These are phyloP conservation scores for Drosophila virilis DNA, from an alignment of 1,140 invertebrate species.

Conservation along the genomic window DNA sequence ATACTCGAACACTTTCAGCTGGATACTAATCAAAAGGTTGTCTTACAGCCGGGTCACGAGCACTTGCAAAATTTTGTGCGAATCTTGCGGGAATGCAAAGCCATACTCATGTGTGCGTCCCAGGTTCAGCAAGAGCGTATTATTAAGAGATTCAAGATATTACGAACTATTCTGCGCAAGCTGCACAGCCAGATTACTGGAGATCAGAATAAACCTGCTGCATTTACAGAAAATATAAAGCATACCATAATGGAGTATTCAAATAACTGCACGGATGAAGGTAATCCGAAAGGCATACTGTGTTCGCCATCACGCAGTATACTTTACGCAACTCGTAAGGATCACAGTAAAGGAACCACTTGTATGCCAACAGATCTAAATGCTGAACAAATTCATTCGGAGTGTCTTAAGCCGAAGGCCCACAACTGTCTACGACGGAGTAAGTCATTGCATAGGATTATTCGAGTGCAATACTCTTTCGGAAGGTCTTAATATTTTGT, in stretches of 20 bases:
- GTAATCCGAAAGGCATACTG: background rate
- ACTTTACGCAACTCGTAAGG: conserved; percentile 54
- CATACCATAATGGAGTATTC: background rate
- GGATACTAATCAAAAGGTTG: conserved; percentile 50
- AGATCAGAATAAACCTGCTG: conserved; percentile 6
- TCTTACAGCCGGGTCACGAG: conserved; percentile 45
- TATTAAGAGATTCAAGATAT: conserved; percentile 78
- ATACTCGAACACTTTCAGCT: conserved; percentile 74
- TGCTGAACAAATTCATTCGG: background rate
- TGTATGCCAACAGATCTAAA: background rate
- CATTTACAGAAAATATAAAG: conserved; percentile 5
- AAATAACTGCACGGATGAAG: background rate
- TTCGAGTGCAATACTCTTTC: background rate
- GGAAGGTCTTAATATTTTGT: too few species aligned
- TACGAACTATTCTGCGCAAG: conserved; percentile 66
- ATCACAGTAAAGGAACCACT: conserved; percentile 21
- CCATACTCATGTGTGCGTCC: conserved; percentile 70
- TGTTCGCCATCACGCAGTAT: conserved; percentile 55
- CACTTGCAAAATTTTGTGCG: conserved; percentile 60
- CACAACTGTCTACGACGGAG: conserved; percentile 56
- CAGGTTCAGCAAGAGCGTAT: conserved; percentile 71
- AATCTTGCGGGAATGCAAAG: conserved; percentile 74
- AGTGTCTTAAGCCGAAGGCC: conserved; percentile 6
- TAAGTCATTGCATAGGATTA: conserved; percentile 46
- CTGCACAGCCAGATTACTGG: conserved; percentile 43